Conservation (phyloP, 1,140 invertebrate genomes). For the Psix sp. region DNA sequence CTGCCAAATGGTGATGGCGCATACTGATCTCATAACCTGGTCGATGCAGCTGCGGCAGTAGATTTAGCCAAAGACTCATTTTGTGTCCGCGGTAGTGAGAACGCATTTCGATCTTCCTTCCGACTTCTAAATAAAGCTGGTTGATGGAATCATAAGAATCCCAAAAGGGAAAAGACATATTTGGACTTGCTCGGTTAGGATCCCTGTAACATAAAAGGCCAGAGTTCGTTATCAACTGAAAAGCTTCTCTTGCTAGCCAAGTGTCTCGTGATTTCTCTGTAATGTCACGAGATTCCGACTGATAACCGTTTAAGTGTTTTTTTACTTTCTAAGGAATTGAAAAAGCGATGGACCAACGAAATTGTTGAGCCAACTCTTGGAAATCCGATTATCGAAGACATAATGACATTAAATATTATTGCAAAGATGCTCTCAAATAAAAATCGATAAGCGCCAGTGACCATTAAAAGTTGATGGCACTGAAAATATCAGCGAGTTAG, state of each 20-base stretch:
- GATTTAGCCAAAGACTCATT: conserved; percentile 93
- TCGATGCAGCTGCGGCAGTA: conserved; percentile 91
- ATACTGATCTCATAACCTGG: conserved; percentile 86
- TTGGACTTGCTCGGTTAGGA: conserved; percentile 79
- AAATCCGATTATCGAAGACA: conserved; percentile 7
- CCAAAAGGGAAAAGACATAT: conserved; percentile 83
- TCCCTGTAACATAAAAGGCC: conserved; percentile 78
- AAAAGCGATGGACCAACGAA: conserved; percentile 13
- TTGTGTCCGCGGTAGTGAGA: conserved; percentile 93
- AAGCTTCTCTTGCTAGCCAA: no score
- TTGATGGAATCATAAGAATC: conserved; percentile 93
- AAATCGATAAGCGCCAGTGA: conserved; percentile 30
- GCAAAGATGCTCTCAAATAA: conserved; percentile 16
- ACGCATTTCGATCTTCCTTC: conserved; percentile 83
- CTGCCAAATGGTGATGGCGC: conserved; percentile 86
- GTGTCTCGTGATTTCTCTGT: no score
- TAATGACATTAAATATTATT: conserved; percentile 16
- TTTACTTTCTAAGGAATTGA: conserved; percentile 2
- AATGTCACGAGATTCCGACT: no score
- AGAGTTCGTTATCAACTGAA: no score
- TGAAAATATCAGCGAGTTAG: conserved; percentile 21
- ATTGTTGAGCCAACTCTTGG: conserved; percentile 3
- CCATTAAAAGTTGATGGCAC: conserved; percentile 24
- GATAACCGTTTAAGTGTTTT: no score
- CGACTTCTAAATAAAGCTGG: conserved; percentile 90